Evolutionary conservation across 2,797 vertebrate species (phyloP), one percentile per base, ranked within the genome.

Genomic region (Chelon labrosus): DNA sequence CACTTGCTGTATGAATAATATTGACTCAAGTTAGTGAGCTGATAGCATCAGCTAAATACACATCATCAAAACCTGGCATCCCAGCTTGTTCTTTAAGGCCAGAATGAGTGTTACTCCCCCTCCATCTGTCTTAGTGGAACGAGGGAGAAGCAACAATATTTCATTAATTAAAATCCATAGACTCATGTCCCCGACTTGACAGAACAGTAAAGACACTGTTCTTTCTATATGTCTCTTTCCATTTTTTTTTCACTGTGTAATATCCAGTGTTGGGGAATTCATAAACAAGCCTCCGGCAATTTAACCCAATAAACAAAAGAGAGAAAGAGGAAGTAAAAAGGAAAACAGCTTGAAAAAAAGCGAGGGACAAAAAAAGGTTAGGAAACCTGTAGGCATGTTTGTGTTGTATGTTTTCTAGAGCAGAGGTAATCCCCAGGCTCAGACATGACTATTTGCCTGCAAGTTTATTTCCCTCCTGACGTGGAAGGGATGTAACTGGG

Each of bases 381-480:
- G 42, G 65, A 64, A 60, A 79, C 27, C 53, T 58, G 41, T 47
- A 5, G 46, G 35, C 64, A 58, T 75, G 61, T 79, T 72, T 86
- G 65, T 64, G 71, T n/a, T 78, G 69, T 63, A 9, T 65, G 64
- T 75, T 71, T 59, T 70, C 25, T 50, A 22, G 37, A 44, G 56
- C 19, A 37, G 56, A 59, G 22, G 41, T 82, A 83, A 89, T 91
- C 86, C 72, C 51, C 10, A 8, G 70, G 66, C 85, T 90, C 88
- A 89, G 82, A 82, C 87, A 54, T 85, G 79, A 73, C 81, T 89
- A 79, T 90, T 92, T 90, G 76, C 65, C 66, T 74, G 58, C 44
- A 62, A n/a, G 2, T 39, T 63, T 61, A 1, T 19, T 73, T 35
- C 25, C 65, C 64, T 74, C 39, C 38, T 65, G 63, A 79, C 14